phyloP scores from a whole-genome alignment of 1,140 invertebrate species.

The Aphidius ervi region DNA sequence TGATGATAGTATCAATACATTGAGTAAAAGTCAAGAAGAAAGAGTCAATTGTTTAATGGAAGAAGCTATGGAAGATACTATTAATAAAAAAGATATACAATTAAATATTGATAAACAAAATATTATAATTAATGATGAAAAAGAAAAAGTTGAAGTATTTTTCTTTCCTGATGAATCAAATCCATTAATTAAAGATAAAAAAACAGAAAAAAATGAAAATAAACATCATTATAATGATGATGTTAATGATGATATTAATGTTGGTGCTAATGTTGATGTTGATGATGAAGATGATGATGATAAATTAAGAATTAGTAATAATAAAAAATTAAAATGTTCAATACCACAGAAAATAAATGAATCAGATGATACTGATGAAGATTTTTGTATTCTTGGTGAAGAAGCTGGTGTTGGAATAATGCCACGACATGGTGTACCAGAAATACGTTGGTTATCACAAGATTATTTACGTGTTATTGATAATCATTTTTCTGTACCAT shows the following conservation, averaged over 20 bases:
- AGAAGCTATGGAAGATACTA: slow-evolving; percentile 76
- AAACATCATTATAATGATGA: no score
- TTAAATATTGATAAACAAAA: no score
- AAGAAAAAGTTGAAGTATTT: slow-evolving; percentile 65
- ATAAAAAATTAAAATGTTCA: slow-evolving; percentile 22
- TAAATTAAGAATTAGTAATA: slow-evolving; percentile 27
- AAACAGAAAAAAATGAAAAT: no score
- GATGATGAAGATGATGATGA: no score
- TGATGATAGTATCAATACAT: slow-evolving; percentile 44
- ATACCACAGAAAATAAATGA: slow-evolving; percentile 30
- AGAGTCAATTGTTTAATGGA: slow-evolving; percentile 76
- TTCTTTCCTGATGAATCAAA: slow-evolving; percentile 75
- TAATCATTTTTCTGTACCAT: slow-evolving; percentile 79
- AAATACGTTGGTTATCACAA: slow-evolving; percentile 66
- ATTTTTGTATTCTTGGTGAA: slow-evolving; percentile 79
- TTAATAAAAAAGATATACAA: slow-evolving; percentile 44
- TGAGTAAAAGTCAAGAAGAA: slow-evolving; percentile 61
- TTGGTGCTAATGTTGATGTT: no score
- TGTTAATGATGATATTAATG: no score
- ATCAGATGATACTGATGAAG: slow-evolving; percentile 65
- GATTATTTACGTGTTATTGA: slow-evolving; percentile 77
- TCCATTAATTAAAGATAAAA: slow-evolving; percentile 26
- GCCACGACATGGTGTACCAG: slow-evolving; percentile 66
- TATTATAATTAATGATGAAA: no score
- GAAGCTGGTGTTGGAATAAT: slow-evolving; percentile 70